Conservation (phyloP, 2,113 vertebrate species). For the Dasyornis broadbenti region DNA sequence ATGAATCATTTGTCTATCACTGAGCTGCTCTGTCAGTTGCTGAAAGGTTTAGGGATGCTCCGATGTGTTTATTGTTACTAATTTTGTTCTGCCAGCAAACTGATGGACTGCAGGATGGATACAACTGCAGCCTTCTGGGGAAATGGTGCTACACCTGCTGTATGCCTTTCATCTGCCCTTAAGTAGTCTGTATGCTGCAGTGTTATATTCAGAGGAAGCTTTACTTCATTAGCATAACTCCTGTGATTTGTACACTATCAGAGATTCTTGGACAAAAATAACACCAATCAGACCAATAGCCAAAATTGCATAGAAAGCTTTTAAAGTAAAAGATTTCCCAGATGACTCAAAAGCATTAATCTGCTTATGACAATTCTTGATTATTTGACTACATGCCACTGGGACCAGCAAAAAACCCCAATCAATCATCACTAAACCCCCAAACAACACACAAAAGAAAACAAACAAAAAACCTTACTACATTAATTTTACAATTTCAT, state of each 20-base stretch:
- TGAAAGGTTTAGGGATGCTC: background rate
- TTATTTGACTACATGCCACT: constrained; percentile 69
- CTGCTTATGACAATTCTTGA: constrained; percentile 62
- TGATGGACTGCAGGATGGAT: background rate
- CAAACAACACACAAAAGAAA: background rate
- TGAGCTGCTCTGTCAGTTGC: background rate
- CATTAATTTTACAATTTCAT: background rate
- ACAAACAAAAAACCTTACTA: background rate
- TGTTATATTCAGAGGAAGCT: background rate
- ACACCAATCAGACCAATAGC: background rate
- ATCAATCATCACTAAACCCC: background rate
- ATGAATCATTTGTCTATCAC: background rate
- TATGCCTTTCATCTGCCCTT: background rate
- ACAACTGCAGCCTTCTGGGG: background rate
- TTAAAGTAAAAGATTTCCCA: constrained; percentile 53
- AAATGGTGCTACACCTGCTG: background rate
- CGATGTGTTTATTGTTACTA: background rate
- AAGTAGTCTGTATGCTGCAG: background rate
- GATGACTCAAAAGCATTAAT: constrained; percentile 64
- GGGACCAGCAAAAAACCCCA: background rate
- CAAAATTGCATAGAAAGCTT: constrained; percentile 42
- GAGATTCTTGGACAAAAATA: constrained; percentile 13
- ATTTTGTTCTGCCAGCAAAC: background rate
- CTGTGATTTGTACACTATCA: background rate
- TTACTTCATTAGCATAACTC: background rate